These are phyloP conservation scores for Agrotis puta DNA, from an alignment of 2,888 invertebrate species.

Conservation along the genomic window DNA sequence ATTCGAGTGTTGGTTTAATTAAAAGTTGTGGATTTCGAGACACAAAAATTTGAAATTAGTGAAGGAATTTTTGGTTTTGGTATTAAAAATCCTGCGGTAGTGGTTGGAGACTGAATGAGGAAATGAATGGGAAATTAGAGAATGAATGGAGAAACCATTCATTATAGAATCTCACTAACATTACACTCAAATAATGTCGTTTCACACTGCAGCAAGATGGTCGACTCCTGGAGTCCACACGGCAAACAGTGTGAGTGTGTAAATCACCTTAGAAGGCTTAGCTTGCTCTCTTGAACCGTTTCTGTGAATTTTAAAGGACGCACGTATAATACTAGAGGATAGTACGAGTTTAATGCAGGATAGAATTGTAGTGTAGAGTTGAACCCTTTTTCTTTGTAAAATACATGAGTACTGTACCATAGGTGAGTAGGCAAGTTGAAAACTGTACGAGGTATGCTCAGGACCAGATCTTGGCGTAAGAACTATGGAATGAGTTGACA, in stretches of 20 bases:
- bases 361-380: too few species aligned
- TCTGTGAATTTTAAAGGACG: conserved; percentile 17
- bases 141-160: too few species aligned
- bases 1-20: conserved; percentile 47
- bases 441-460: too few species aligned
- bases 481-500: too few species aligned
- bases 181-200: background rate
- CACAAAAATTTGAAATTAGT: background rate
- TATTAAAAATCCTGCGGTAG: background rate
- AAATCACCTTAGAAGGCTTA: conserved; percentile 37
- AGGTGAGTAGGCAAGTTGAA: too few species aligned
- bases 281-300: conserved; percentile 3
- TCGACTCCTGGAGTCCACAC: conserved; percentile 13
- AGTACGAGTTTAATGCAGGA: too few species aligned
- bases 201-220: conserved; percentile 18
- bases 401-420: background rate
- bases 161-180: too few species aligned
- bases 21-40: conserved; percentile 30
- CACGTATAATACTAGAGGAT: background rate
- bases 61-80: background rate
- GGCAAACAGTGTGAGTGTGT: conserved; percentile 21
- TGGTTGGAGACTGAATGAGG: too few species aligned
- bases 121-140: too few species aligned
- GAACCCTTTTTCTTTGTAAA: background rate
- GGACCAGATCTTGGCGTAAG: too few species aligned